Base-by-base conservation (phyloP, 2,797 vertebrate species). In the Crocodylus rhombifer region DNA sequence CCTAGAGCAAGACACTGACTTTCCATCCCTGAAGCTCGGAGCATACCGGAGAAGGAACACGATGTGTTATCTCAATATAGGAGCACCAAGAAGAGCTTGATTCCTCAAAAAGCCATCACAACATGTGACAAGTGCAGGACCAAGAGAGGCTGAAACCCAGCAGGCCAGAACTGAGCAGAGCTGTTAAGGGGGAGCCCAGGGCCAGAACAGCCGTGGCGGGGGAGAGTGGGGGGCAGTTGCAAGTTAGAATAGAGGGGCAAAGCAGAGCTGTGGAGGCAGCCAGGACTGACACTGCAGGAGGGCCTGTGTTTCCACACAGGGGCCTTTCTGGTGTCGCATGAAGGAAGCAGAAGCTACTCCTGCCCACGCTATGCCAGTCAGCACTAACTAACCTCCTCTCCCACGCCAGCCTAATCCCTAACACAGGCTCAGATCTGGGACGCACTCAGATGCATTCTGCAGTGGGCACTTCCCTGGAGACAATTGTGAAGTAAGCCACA, bases 301-400 rank as follows among this genome's bases (percentile, higher is more conserved):
- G n/a, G 30, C 5, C 42, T 36, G 55, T 7, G 67, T 67, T 6
- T 75, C 20, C 42, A 20, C 42, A 23, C 51, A 77, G 9, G 61
- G 17, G 17, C 9, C 33, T 23, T 14, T 14, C 10, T 2, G 26
- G 30, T 16, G 30, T 75, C 17, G 14, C 8, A 56, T 18, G 5
- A 86, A 14, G 73, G 20, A 26, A 36, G 55, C 13, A 74, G 55
- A 7, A 9, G 20, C 20, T 10, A 5, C 25, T 76, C n/a, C 58
- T 80, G 76, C 25, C 64, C 3, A 2, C 0, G 0, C 33, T 6
- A 2, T 3, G 51, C 64, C 1, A 0, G 10, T 7, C 16, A 80
- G 57, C 69, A 64, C 79, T 76, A 60, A 64, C 79, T 76, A 60
- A 89, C 73, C 80, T 80, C 42, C 86, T 91, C 33, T 10, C 69